Evolutionary conservation across 2,113 vertebrate species (phyloP).

Genomic region (Calcarius ornatus): DNA sequence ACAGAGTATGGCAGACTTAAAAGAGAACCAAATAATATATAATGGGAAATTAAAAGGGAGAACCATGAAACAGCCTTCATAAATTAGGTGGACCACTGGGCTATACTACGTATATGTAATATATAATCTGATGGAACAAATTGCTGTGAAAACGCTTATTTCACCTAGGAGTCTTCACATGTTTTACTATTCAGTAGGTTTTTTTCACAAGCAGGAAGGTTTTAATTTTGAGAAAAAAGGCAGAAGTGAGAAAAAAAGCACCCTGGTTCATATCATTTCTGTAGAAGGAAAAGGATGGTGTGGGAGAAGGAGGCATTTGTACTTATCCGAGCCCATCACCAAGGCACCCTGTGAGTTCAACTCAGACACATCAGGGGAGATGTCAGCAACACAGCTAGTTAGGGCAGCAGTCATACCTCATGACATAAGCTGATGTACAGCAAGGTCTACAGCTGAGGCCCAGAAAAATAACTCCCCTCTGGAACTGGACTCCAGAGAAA

Average conservation of each 20-base stretch:
- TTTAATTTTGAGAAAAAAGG: not conserved
- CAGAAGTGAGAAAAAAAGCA: not conserved
- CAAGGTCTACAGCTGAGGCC: not conserved
- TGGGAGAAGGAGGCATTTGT: not conserved
- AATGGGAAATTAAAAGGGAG: slow-evolving; percentile 45
- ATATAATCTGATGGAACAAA: not conserved
- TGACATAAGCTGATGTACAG: not conserved
- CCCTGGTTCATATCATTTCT: not conserved
- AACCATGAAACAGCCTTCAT: slow-evolving; percentile 4
- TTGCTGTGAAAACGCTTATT: slow-evolving; percentile 36
- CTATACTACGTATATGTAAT: not conserved
- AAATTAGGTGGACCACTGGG: not conserved
- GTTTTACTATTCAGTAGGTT: slow-evolving; percentile 56
- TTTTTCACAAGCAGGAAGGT: not conserved
- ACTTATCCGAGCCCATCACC: not conserved
- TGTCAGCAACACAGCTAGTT: not conserved
- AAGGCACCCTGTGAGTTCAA: not conserved
- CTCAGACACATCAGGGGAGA: not conserved
- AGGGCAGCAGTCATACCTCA: not conserved
- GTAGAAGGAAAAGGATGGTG: not conserved
- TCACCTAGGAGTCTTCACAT: slow-evolving; percentile 3
- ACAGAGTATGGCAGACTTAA: not conserved
- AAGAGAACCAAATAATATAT: not conserved
- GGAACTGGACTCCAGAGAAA: not conserved
- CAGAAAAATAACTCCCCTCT: not conserved